Conservation (phyloP, 2,113 vertebrate genomes). For the Lamprologus lemairii region DNA sequence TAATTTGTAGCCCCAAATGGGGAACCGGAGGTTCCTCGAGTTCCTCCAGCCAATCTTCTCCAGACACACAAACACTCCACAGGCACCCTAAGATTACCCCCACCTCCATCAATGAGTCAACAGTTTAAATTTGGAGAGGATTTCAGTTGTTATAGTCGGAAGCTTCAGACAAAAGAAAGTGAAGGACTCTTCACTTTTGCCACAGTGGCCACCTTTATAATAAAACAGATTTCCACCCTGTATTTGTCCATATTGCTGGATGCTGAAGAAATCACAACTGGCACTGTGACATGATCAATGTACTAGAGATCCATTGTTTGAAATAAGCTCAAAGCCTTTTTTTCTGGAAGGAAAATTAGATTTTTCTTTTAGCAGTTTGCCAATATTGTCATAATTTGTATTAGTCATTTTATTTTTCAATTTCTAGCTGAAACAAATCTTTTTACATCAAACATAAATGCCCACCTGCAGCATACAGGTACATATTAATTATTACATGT, state of each 20-base stretch:
- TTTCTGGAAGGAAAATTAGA: background rate
- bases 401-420: background rate
- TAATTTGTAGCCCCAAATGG: conserved; percentile 1
- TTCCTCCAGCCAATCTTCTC: background rate
- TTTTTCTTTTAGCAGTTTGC: background rate
- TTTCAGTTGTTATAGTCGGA: background rate
- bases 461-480: background rate
- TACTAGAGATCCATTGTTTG: background rate
- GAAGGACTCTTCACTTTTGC: background rate
- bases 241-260: background rate
- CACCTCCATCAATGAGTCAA: background rate
- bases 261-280: background rate
- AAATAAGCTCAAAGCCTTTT: background rate
- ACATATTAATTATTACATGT: background rate
- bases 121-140: background rate
- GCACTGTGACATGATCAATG: conserved; percentile 5
- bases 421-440: background rate
- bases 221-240: background rate
- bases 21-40: background rate
- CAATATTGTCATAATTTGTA: background rate
- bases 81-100: background rate
- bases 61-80: background rate
- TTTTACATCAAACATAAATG: background rate
- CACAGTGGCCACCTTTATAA: background rate
- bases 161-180: conserved; percentile 3